These are phyloP conservation scores for Porites divaricata DNA, from an alignment of 92 coral and sea anemone species.

Conservation along the genomic window DNA sequence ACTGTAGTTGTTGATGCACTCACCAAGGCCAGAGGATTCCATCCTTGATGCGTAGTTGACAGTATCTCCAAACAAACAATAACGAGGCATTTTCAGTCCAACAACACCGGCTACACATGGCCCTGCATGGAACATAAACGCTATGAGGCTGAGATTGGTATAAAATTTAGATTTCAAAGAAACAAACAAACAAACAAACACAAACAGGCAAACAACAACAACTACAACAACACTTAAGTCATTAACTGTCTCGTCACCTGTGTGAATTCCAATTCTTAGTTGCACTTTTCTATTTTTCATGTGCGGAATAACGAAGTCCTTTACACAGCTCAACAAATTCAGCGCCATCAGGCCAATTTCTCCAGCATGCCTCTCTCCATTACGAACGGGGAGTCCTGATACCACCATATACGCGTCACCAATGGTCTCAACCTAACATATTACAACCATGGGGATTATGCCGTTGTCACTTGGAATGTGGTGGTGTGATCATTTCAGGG, in stretches of 20 bases:
- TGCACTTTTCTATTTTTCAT: conserved; percentile 67
- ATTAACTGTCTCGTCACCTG: conserved; percentile 49
- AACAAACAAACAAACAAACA: no score
- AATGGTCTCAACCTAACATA: conserved; percentile 76
- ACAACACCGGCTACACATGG: conserved; percentile 50
- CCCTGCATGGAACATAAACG: conserved; percentile 2
- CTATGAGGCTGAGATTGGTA: no score
- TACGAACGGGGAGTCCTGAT: conserved; percentile 88
- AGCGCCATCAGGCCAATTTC: conserved; percentile 85
- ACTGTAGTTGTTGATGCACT: neutral
- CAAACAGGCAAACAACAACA: no score
- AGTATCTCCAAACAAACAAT: conserved; percentile 46
- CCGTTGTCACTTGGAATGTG: no score
- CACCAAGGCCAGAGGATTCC: conserved; percentile 44
- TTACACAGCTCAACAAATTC: conserved; percentile 71
- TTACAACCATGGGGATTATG: no score
- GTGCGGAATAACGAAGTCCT: conserved; percentile 74
- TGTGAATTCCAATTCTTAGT: conserved; percentile 79
- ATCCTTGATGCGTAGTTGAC: conserved; percentile 45
- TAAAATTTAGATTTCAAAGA: neutral
- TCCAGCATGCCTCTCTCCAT: conserved; percentile 82
- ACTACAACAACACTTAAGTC: no score
- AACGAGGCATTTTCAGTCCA: conserved; percentile 45
- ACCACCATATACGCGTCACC: conserved; percentile 94
- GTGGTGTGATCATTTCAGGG: neutral